Evolutionary conservation across 2,888 invertebrate species (phyloP).

Genomic region (Itoplectis maculator): DNA sequence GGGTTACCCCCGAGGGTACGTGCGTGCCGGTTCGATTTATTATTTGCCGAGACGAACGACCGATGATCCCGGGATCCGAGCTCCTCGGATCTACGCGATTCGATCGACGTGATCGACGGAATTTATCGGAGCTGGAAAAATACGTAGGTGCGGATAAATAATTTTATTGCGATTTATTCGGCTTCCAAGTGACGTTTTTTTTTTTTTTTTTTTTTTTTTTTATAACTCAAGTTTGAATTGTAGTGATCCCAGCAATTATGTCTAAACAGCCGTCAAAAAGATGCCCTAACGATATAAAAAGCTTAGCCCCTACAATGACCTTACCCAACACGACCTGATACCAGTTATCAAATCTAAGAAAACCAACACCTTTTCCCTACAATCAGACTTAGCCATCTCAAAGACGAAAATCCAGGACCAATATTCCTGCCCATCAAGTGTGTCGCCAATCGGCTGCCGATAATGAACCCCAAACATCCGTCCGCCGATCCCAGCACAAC

Average conservation of each 20-base stretch:
- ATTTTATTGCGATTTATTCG: too few species aligned
- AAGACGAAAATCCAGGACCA: slow-evolving; percentile 5
- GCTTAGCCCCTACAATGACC: too few species aligned
- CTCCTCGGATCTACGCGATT: slow-evolving; percentile 27
- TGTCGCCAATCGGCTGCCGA: slow-evolving; percentile 54
- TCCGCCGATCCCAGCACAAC: slow-evolving; percentile 52
- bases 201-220: too few species aligned
- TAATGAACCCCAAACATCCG: slow-evolving; percentile 65
- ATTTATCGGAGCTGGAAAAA: neutral
- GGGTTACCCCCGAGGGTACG: slow-evolving; percentile 74
- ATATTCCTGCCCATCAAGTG: neutral
- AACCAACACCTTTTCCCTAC: too few species aligned
- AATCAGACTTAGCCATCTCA: neutral
- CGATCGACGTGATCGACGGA: slow-evolving; percentile 18
- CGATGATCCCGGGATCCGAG: slow-evolving; percentile 41
- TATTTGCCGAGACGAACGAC: slow-evolving; percentile 60
- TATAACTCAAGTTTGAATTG: too few species aligned
- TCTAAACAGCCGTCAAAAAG: too few species aligned
- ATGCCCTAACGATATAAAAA: too few species aligned
- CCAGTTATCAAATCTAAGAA: too few species aligned
- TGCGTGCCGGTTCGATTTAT: slow-evolving; percentile 52
- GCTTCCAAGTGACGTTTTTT: too few species aligned
- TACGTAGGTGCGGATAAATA: too few species aligned
- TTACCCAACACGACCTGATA: too few species aligned
- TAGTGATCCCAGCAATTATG: too few species aligned